phyloP scores from a whole-genome alignment of 30 jellyfish, hydroid and myxozoan species.

The Hydractinia echinata region DNA sequence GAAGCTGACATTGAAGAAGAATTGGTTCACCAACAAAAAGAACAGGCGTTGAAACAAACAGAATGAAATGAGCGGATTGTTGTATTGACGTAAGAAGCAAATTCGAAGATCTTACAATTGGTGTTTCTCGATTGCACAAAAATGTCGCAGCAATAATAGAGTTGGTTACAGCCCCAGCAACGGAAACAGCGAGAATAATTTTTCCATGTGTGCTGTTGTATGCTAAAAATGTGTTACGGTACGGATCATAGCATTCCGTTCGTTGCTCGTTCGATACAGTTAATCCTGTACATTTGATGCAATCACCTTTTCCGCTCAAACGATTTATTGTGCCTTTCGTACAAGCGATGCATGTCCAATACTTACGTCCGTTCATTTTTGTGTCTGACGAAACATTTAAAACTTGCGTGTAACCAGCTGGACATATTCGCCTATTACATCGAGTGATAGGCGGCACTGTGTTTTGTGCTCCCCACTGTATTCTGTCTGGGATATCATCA shows the following conservation, averaged over 20 bases:
- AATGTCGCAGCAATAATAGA: not conserved
- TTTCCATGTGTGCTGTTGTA: not conserved
- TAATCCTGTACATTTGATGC: not conserved
- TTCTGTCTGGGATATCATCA: not conserved
- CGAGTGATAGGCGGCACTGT: not conserved
- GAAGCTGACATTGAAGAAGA: not conserved
- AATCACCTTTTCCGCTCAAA: not conserved
- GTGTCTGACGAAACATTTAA: not conserved
- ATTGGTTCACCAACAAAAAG: not conserved
- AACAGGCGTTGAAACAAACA: not conserved
- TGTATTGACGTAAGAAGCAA: not conserved
- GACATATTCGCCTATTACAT: not conserved
- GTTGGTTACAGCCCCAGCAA: not conserved
- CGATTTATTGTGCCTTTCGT: not conserved
- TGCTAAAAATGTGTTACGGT: not conserved
- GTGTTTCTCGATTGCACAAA: not conserved
- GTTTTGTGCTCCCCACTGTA: not conserved
- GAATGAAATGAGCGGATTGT: not conserved
- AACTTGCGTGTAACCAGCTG: not conserved
- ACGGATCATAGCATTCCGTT: not conserved
- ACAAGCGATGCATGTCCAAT: constrained; percentile 5
- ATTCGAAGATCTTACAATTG: constrained; percentile 10
- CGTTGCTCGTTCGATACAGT: constrained; percentile 1
- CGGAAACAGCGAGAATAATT: not conserved
- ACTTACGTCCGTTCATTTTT: not conserved